Base-by-base conservation (phyloP, 1,140 invertebrate genomes). In the Atta texana region DNA sequence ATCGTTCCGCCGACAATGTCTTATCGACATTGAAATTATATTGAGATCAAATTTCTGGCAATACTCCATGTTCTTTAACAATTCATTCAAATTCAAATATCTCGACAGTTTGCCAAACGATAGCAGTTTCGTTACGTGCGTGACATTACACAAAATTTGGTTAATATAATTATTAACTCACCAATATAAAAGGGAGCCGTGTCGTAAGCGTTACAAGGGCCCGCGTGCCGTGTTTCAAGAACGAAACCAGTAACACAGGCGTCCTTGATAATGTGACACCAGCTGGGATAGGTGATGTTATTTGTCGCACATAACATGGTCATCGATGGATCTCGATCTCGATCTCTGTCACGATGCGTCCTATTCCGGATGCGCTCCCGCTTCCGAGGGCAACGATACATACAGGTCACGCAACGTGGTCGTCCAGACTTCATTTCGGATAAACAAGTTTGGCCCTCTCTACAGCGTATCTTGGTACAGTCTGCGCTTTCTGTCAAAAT, bases 251-350 rank as follows among this genome's bases (percentile, higher is more conserved):
- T 97, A 88, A 96, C 96, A 94, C 98, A 99, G 0, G 98, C 96
- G 89, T 98, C 97, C 90, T 97, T 96, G 91, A 97, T 97, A 96
- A 99, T 97, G 88, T 98, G 97, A 95, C 98, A 99, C 97, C 98
- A 98, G 61, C 97, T 98, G 34, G 96, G 95, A 94, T 99, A 99
- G 1, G 98, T 98, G 88, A 96, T 96, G 90, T 98, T 97, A 94
- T 99, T 98, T 69, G 96, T 96, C 72, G 97, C 98, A 95, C 98
- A 99, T 63, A 99, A 94, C 31, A 95, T 95, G 8, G 92, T 93
- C 64, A 92, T 90, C n/a, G 90, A 92, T 89, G 92, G 90, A 82
- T 96, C 80, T 92, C 93, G 74, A 92, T 95, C 80, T 92, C 95
- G 93, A 85, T 95, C 95, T 87, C 95, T 92, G 93, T 96, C 92